Conservation (phyloP, 2,888 invertebrate genomes). For the Drosophila emarginata region DNA sequence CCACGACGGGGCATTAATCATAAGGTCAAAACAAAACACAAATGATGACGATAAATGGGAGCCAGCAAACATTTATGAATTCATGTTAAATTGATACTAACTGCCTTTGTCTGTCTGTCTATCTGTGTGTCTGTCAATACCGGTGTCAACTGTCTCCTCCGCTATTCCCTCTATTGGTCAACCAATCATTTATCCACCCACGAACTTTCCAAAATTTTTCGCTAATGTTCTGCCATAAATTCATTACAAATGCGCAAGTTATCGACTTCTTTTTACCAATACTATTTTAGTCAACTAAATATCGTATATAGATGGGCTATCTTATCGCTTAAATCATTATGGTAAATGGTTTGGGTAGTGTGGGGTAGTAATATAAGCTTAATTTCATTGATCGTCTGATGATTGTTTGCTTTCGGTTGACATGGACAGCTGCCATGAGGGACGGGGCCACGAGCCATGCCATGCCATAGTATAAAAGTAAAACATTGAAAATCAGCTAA, state of each 20-base stretch:
- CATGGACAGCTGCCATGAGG: slow-evolving; percentile 21
- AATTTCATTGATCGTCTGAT: slow-evolving; percentile 56
- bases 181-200: not conserved
- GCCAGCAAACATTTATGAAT: slow-evolving; percentile 47
- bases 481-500: slow-evolving; percentile 12
- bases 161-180: not conserved
- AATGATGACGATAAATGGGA: slow-evolving; percentile 14
- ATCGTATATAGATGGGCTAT: slow-evolving; percentile 36
- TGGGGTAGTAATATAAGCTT: slow-evolving; percentile 32
- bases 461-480: not conserved
- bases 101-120: slow-evolving; percentile 47
- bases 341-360: slow-evolving; percentile 21
- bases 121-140: slow-evolving; percentile 54
- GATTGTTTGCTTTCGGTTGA: slow-evolving; percentile 46
- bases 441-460: not conserved
- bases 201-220: slow-evolving; percentile 21
- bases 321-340: slow-evolving; percentile 48
- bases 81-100: slow-evolving; percentile 67
- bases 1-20: slow-evolving; percentile 53
- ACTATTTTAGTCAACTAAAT: not conserved
- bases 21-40: slow-evolving; percentile 24
- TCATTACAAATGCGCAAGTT: slow-evolving; percentile 46
- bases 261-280: not conserved
- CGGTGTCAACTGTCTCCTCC: slow-evolving; percentile 29
- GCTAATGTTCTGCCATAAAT: slow-evolving; percentile 57